phyloP scores from a whole-genome alignment of 2,888 invertebrate genomes.

The Caenorhabditis doughertyi region DNA sequence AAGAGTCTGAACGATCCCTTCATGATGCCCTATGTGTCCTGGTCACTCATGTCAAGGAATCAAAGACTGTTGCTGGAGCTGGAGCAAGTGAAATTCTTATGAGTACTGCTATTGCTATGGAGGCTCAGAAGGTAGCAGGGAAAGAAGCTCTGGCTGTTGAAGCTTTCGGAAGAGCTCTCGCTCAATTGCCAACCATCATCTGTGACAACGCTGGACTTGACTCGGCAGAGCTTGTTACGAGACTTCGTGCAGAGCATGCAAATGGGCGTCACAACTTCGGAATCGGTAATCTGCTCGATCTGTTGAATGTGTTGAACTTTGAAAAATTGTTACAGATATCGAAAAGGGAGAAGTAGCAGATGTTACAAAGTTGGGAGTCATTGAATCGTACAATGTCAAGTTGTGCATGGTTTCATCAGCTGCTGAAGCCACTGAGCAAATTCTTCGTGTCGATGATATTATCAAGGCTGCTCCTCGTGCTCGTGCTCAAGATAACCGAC shows the following conservation, averaged over 20 bases:
- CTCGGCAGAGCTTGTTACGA: constrained; percentile 94
- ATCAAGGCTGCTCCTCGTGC: constrained; percentile 86
- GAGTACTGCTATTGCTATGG: constrained; percentile 90
- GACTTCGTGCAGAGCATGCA: constrained; percentile 93
- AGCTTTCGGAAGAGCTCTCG: constrained; percentile 92
- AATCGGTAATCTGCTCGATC: constrained; percentile 88
- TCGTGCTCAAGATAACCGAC: constrained; percentile 78
- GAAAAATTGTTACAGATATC: constrained; percentile 87
- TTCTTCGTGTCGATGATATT: constrained; percentile 97
- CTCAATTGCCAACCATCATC: constrained; percentile 91
- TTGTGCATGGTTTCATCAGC: constrained; percentile 94
- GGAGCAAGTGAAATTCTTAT: constrained; percentile 96
- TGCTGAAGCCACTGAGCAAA: constrained; percentile 88
- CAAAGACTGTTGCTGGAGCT: constrained; percentile 87
- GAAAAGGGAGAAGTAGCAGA: constrained; percentile 91
- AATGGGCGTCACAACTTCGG: constrained; percentile 89
- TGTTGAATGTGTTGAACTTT: constrained; percentile 39
- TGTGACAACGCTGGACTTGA: constrained; percentile 99
- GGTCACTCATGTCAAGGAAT: constrained; percentile 94
- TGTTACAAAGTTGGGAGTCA: constrained; percentile 93
- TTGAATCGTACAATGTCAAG: constrained; percentile 97
- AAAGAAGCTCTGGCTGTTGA: constrained; percentile 98
- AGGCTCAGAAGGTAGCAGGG: constrained; percentile 86
- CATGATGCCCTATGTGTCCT: constrained; percentile 99
- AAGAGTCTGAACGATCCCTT: constrained; percentile 97